phyloP scores from a whole-genome alignment of 2,113 vertebrate species.

The Pseudorectes ferrugineus region DNA sequence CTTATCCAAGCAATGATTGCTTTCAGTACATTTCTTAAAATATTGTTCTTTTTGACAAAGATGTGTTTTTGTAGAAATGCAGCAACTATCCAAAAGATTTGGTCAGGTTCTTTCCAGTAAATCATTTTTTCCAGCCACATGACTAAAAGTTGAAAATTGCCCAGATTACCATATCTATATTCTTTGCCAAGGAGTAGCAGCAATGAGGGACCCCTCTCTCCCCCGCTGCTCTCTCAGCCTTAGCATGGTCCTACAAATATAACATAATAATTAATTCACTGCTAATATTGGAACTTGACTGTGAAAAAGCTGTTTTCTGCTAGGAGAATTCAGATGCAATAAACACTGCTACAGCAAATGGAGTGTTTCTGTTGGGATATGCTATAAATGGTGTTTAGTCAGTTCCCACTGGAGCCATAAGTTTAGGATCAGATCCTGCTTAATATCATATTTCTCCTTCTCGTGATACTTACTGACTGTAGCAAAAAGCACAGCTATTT shows the following conservation, averaged over 20 bases:
- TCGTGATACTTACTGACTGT: slow-evolving; percentile 9
- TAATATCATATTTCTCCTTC: slow-evolving; percentile 53
- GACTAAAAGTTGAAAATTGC: not conserved
- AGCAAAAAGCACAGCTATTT: not conserved
- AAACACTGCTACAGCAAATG: slow-evolving; percentile 15
- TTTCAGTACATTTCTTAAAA: not conserved
- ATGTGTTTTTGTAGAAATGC: not conserved
- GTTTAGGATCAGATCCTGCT: slow-evolving; percentile 44
- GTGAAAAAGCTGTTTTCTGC: slow-evolving; percentile 33
- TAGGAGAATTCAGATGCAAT: slow-evolving; percentile 17
- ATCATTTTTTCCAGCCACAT: not conserved
- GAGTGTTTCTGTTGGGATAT: slow-evolving; percentile 33
- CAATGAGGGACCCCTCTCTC: accelerated
- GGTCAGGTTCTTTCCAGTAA: not conserved
- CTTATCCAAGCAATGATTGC: not conserved
- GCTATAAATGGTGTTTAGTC: slow-evolving; percentile 12
- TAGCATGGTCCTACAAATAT: not conserved
- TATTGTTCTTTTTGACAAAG: not conserved
- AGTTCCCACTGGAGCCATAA: slow-evolving; percentile 25
- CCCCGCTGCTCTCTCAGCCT: accelerated
- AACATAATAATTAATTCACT: not conserved
- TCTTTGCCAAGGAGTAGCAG: not conserved
- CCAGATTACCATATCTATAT: not conserved
- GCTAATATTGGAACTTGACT: not conserved
- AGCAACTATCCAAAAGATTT: not conserved